A percentile compares a stretch with the other conserved stretches of the same genome.
Conservation (phyloP, 2,797 vertebrate species). For the Microcaecilia unicolor region DNA sequence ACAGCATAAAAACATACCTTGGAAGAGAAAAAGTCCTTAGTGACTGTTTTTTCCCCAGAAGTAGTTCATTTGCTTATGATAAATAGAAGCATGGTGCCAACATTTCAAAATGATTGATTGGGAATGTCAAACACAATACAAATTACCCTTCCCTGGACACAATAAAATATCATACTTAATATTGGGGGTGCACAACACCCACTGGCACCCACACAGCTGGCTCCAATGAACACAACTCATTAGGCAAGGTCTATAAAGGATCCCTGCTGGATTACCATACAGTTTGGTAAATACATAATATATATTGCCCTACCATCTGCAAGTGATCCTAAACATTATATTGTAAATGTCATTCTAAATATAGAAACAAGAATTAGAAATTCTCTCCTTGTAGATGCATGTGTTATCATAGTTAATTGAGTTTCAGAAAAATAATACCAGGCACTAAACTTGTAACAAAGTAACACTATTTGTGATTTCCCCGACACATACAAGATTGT, state of each 20-base stretch:
- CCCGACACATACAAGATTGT: constrained; percentile 23
- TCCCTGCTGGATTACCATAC: constrained; percentile 40
- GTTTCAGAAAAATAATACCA: constrained; percentile 22
- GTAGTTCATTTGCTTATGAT: constrained; percentile 29
- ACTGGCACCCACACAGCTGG: too few relatives aligned
- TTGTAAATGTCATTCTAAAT: constrained; percentile 35
- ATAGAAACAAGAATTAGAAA: constrained; percentile 36
- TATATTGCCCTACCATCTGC: constrained; percentile 18
- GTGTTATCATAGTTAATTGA: constrained; percentile 18
- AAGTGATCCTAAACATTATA: constrained; percentile 32
- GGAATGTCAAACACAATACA: too few relatives aligned
- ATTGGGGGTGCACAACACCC: too few relatives aligned
- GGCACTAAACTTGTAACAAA: constrained; percentile 31
- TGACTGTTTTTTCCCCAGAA: constrained; percentile 6
- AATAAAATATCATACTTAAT: too few relatives aligned
- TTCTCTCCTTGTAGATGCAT: constrained; percentile 28
- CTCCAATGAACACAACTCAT: too few relatives aligned
- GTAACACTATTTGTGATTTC: constrained; percentile 15
- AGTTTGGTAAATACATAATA: constrained; percentile 38
- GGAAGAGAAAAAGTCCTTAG: constrained; percentile 15
- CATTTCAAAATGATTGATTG: too few relatives aligned
- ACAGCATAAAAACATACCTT: constrained; percentile 24
- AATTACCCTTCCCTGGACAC: too few relatives aligned
- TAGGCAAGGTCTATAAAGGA: constrained; percentile 28
- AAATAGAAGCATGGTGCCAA: constrained; percentile 40